Evolutionary conservation across 2,797 vertebrate genomes (phyloP).

Genomic region (Microchirus variegatus): DNA sequence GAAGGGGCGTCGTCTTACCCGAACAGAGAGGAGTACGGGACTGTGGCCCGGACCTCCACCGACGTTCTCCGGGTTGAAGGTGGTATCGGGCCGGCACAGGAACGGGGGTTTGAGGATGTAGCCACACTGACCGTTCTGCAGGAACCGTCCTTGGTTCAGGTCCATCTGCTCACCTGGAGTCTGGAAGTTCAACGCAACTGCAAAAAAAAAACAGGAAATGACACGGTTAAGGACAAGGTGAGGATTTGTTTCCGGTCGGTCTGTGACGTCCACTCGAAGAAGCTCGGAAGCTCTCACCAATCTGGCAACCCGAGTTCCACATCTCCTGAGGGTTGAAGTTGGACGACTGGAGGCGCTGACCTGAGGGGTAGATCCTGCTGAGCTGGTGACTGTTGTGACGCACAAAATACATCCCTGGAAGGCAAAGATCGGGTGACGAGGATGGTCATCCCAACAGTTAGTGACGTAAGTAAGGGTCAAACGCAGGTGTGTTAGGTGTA

Average conservation of each 20-base stretch:
- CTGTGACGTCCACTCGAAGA: not conserved
- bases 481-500: too few species aligned
- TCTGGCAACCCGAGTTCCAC: slow-evolving; percentile 95
- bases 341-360: slow-evolving; percentile 89
- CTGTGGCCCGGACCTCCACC: slow-evolving; percentile 77
- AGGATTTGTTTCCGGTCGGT: too few species aligned
- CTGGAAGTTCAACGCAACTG: slow-evolving; percentile 97
- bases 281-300: slow-evolving; percentile 85
- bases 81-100: slow-evolving; percentile 73
- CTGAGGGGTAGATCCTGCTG: slow-evolving; percentile 88
- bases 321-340: slow-evolving; percentile 97
- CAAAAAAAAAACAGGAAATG: slow-evolving; percentile 8
- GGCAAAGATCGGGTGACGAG: too few species aligned
- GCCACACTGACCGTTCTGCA: slow-evolving; percentile 87
- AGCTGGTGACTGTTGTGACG: slow-evolving; percentile 85
- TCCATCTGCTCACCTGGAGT: slow-evolving; percentile 93
- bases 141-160: slow-evolving; percentile 90
- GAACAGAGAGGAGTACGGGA: slow-evolving; percentile 79
- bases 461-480: too few species aligned
- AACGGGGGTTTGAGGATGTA: slow-evolving; percentile 89
- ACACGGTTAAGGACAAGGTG: not conserved
- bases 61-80: slow-evolving; percentile 85
- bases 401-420: slow-evolving; percentile 82
- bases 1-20: slow-evolving; percentile 71
- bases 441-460: too few species aligned